These are phyloP conservation scores for Amphiura filiformis DNA, from an alignment of 35 echinoderm and acorn worm species.

Conservation along the genomic window DNA sequence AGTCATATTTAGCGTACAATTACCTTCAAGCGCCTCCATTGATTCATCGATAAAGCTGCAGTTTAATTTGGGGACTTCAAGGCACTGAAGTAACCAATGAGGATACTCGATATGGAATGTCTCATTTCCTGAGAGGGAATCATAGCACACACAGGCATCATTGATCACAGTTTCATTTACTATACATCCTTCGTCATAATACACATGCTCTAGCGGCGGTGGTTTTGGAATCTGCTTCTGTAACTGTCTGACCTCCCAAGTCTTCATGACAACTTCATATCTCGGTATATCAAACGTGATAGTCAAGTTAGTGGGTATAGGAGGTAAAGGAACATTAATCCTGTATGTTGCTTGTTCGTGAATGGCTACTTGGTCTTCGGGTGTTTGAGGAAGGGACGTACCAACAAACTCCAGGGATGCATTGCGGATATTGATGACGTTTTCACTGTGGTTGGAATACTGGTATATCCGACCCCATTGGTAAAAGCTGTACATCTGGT, in stretches of 20 bases:
- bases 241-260: slow-evolving; percentile 32
- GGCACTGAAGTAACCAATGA: slow-evolving; percentile 22
- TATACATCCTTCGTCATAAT: slow-evolving; percentile 55
- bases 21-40: no score
- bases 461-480: slow-evolving; percentile 60
- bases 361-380: slow-evolving; percentile 39
- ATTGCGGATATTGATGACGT: slow-evolving; percentile 79
- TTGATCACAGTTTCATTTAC: background rate
- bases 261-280: slow-evolving; percentile 37
- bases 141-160: slow-evolving; percentile 16
- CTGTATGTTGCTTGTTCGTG: slow-evolving; percentile 64
- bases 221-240: slow-evolving; percentile 20
- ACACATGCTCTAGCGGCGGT: slow-evolving; percentile 40
- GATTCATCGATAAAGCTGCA: slow-evolving; percentile 21
- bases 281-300: slow-evolving; percentile 35
- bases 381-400: slow-evolving; percentile 56
- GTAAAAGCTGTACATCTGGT: slow-evolving; percentile 67
- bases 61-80: slow-evolving; percentile 39
- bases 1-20: no score
- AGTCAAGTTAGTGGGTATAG: slow-evolving; percentile 54
- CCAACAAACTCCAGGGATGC: slow-evolving; percentile 65
- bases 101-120: slow-evolving; percentile 24
- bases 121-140: slow-evolving; percentile 1
- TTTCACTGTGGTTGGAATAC: slow-evolving; percentile 39
- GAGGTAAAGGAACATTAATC: slow-evolving; percentile 59